Conservation (phyloP, 2,797 vertebrate species). For the Tapera naevia region DNA sequence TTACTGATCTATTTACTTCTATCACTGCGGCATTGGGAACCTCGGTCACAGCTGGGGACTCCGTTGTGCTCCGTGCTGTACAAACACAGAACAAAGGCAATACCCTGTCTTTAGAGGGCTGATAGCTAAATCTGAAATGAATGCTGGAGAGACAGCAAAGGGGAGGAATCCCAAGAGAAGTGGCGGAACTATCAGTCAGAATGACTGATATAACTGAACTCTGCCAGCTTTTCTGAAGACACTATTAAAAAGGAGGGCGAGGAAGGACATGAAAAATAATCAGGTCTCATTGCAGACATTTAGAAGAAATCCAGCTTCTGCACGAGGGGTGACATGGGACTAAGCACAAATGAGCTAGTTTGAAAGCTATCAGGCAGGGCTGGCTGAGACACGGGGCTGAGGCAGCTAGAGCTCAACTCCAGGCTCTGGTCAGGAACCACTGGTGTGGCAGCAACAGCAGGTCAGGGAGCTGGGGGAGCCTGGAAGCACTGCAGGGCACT, state of each 20-base stretch:
- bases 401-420: background rate
- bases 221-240: slow-evolving; percentile 49
- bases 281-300: slow-evolving; percentile 55
- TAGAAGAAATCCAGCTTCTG: slow-evolving; percentile 41
- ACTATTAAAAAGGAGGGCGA: slow-evolving; percentile 51
- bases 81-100: slow-evolving; percentile 67
- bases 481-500: background rate
- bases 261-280: slow-evolving; percentile 59
- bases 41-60: slow-evolving; percentile 65
- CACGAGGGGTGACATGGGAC: background rate
- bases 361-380: slow-evolving; percentile 31
- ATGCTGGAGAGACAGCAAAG: slow-evolving; percentile 57
- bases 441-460: background rate
- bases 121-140: slow-evolving; percentile 63
- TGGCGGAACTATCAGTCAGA: slow-evolving; percentile 54
- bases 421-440: rapidly evolving
- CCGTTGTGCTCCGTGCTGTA: slow-evolving; percentile 18
- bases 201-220: slow-evolving; percentile 52
- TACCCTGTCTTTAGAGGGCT: slow-evolving; percentile 50
- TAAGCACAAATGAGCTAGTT: slow-evolving; percentile 17
- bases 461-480: background rate
- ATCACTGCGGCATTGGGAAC: slow-evolving; percentile 51
- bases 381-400: background rate
- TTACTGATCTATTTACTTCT: slow-evolving; percentile 61
- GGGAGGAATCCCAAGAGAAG: slow-evolving; percentile 64